These are phyloP conservation scores for Spheniscus humboldti DNA, from an alignment of 2,797 vertebrate genomes.

Conservation along the genomic window DNA sequence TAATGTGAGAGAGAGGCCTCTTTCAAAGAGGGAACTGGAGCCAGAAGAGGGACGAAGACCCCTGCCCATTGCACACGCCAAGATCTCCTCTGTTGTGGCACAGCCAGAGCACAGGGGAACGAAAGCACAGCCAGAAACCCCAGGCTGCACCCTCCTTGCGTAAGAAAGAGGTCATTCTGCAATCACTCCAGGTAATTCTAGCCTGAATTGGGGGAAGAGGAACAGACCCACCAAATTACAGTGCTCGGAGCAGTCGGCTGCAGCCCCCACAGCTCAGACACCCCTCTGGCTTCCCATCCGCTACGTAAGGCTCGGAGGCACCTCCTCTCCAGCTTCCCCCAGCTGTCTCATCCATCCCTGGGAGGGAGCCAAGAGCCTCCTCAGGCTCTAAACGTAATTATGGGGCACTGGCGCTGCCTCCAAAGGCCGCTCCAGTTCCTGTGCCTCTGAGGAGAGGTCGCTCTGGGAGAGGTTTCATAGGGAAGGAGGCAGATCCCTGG, in stretches of 20 bases:
- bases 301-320: rapidly evolving
- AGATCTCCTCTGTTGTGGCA: background rate
- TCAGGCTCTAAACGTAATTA: background rate
- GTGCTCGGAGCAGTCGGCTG: background rate
- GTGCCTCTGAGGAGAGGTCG: rapidly evolving
- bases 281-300: background rate
- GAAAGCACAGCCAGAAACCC: background rate
- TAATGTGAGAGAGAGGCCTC: background rate
- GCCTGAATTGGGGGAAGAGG: background rate
- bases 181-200: background rate
- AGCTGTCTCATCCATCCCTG: background rate
- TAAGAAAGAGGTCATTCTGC: background rate
- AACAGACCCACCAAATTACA: background rate
- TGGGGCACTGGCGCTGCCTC: background rate
- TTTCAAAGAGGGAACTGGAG: background rate
- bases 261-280: background rate
- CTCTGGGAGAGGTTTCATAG: background rate
- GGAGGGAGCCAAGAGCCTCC: background rate
- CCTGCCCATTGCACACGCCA: background rate
- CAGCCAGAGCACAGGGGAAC: background rate
- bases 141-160: background rate
- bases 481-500: background rate
- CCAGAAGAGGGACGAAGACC: background rate
- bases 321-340: background rate
- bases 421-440: background rate